Conservation (phyloP, 1,140 invertebrate species). For the Monochamus saltuarius region DNA sequence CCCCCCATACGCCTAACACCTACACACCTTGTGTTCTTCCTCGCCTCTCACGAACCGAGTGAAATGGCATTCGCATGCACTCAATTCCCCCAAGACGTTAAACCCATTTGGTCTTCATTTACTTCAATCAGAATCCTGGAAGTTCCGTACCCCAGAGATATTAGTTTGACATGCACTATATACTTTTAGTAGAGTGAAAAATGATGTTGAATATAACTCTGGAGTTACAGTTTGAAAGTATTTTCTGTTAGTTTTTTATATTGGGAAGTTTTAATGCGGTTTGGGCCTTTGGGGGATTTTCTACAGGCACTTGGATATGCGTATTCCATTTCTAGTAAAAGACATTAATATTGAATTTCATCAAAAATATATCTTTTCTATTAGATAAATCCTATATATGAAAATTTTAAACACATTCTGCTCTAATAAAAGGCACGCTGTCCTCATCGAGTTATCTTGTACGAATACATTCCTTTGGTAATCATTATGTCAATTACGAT, state of each 20-base stretch:
- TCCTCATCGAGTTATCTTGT: no score
- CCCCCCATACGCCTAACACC: slow-evolving; percentile 34
- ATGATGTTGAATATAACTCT: slow-evolving; percentile 43
- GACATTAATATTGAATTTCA: no score
- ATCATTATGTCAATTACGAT: no score
- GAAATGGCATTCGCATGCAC: slow-evolving; percentile 19
- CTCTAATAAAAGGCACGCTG: no score
- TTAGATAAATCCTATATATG: no score
- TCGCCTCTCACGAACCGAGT: slow-evolving; percentile 3
- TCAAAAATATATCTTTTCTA: no score
- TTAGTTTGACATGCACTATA: slow-evolving; percentile 43
- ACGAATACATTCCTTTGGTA: no score
- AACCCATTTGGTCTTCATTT: slow-evolving; percentile 48
- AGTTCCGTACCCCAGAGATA: slow-evolving; percentile 47
- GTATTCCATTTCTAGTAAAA: no score
- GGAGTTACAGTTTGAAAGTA: slow-evolving; percentile 25
- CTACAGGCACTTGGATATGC: background rate
- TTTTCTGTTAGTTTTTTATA: slow-evolving; percentile 1
- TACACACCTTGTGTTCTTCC: slow-evolving; percentile 20
- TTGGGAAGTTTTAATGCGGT: no score
- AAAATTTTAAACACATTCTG: no score
- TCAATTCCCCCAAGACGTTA: slow-evolving; percentile 36
- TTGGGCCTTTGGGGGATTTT: background rate
- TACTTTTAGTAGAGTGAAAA: slow-evolving; percentile 44
- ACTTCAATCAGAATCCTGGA: slow-evolving; percentile 46